Evolutionary conservation across 2,797 vertebrate species (phyloP).

Genomic region (Acrossocheilus fasciatus): DNA sequence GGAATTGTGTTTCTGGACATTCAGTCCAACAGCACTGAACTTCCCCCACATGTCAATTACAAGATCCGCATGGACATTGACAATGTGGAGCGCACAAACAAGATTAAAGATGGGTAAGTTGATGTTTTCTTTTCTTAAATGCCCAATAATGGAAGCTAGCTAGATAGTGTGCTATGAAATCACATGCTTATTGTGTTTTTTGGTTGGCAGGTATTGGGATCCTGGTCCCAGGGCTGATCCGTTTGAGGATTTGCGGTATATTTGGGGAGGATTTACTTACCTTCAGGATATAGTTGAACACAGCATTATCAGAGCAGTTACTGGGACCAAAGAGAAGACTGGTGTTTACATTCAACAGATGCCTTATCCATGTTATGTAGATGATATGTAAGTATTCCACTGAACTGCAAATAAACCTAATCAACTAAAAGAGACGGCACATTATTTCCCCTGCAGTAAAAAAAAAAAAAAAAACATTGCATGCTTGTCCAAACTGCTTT

Average conservation of each 20-base stretch:
- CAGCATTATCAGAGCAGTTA: constrained; percentile 91
- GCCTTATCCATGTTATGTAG: constrained; percentile 98
- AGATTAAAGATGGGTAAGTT: constrained; percentile 94
- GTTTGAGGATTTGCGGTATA: constrained; percentile 95
- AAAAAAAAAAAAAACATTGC: background rate
- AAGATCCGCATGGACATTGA: constrained; percentile 99
- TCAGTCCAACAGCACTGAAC: constrained; percentile 75
- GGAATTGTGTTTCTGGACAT: constrained; percentile 93
- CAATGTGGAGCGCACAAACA: constrained; percentile 97
- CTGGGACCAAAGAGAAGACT: constrained; percentile 87
- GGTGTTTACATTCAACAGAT: constrained; percentile 98
- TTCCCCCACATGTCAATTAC: constrained; percentile 93
- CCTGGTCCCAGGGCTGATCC: constrained; percentile 98
- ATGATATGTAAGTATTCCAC: constrained; percentile 88
- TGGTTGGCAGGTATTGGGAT: constrained; percentile 92
- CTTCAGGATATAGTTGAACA: constrained; percentile 97
- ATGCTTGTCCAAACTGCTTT: background rate
- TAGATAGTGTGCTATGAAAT: background rate
- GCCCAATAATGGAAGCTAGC: background rate
- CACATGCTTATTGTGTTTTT: background rate
- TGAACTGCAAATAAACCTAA: background rate
- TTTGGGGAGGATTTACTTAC: constrained; percentile 98
- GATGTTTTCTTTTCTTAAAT: background rate
- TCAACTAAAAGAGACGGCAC: background rate
- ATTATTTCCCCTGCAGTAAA: background rate